Evolutionary conservation across 1,140 invertebrate species (phyloP), one percentile per base, ranked within the genome.

Genomic region (Batillaria attramentaria): DNA sequence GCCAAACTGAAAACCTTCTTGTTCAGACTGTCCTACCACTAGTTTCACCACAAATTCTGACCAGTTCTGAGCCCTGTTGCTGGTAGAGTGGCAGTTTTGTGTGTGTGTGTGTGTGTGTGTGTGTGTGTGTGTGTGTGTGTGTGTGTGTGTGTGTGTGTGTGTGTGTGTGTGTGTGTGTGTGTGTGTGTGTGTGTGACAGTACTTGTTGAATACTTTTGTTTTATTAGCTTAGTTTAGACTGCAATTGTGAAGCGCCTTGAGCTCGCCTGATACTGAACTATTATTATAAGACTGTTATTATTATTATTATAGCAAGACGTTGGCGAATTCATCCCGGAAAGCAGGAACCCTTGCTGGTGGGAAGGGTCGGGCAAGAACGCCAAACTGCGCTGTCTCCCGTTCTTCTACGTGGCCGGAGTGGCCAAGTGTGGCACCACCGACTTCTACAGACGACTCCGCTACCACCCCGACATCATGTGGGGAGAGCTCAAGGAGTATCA

Each of bases 391-490:
- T 88, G 87, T 50, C 72, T 87, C 2, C 87, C 87, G 0, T 88
- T 85, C 57, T 88, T 87, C 50, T 82, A 85, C 31, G 42, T 88
- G 16, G 75, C 86, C 0, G 87, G 87, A 8, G 75, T 86, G 20
- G 84, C 83, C 65, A 88, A 88, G 66, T 83, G 84, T 77, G 87
- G 84, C 1, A 84, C 85, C 8, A 85, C 87, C 0, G 87, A 88
- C 72, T 78, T 88, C 8, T 87, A 82, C 57, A 33, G 42, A 46
- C 78, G 83, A 50, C 78, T 88, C 6, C 42, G 78, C 0, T 28
- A 66, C 72, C 85, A 87, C 69, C 87, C 84, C 31, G 74, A 85
- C 35, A 78, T 87, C 20, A 65, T 84, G n/a, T 68, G 43, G 35
- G 85, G 85, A 46, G 43, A 72, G 18, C 18, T 72, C 33, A 83